A percentile compares a stretch with the other conserved stretches of the same genome.
Conservation (phyloP, 2,888 invertebrate genomes). For the Lacanobia wlatinum region DNA sequence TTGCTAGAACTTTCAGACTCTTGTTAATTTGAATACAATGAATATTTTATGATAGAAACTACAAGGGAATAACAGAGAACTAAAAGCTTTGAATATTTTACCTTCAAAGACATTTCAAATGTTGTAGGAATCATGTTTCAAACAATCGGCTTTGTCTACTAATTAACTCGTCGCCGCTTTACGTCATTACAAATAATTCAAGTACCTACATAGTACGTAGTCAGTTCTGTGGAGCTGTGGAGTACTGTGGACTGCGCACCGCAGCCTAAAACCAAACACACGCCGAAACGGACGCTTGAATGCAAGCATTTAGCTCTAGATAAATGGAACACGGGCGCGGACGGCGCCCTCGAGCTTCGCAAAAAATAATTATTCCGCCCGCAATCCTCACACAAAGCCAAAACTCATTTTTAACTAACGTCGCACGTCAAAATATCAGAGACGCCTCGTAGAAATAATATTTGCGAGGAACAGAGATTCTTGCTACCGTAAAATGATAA, state of each 20-base stretch:
- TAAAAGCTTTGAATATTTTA: slow-evolving; percentile 42
- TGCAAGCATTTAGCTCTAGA: slow-evolving; percentile 79
- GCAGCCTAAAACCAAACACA: slow-evolving; percentile 71
- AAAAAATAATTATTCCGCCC: slow-evolving; percentile 81
- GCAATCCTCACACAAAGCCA: slow-evolving; percentile 77
- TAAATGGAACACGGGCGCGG: slow-evolving; percentile 78
- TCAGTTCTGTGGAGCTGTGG: slow-evolving; percentile 16
- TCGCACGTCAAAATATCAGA: slow-evolving; percentile 72
- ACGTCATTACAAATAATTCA: slow-evolving; percentile 31
- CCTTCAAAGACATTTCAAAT: slow-evolving; percentile 28
- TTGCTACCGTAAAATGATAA: slow-evolving; percentile 49
- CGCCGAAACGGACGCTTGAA: slow-evolving; percentile 74
- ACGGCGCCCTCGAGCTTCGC: slow-evolving; percentile 71
- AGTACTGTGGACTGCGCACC: slow-evolving; percentile 26
- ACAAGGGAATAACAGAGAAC: slow-evolving; percentile 29
- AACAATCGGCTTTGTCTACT: slow-evolving; percentile 38
- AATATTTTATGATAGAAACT: slow-evolving; percentile 46
- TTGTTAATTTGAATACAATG: slow-evolving; percentile 43
- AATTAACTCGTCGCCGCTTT: slow-evolving; percentile 31
- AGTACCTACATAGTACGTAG: slow-evolving; percentile 15
- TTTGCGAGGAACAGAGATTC: slow-evolving; percentile 56
- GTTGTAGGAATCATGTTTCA: slow-evolving; percentile 14
- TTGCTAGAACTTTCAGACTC: slow-evolving; percentile 11
- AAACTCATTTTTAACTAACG: slow-evolving; percentile 78
- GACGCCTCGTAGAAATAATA: slow-evolving; percentile 65